Evolutionary conservation across 2,888 invertebrate species (phyloP).

Genomic region (Hemithea aestivaria): DNA sequence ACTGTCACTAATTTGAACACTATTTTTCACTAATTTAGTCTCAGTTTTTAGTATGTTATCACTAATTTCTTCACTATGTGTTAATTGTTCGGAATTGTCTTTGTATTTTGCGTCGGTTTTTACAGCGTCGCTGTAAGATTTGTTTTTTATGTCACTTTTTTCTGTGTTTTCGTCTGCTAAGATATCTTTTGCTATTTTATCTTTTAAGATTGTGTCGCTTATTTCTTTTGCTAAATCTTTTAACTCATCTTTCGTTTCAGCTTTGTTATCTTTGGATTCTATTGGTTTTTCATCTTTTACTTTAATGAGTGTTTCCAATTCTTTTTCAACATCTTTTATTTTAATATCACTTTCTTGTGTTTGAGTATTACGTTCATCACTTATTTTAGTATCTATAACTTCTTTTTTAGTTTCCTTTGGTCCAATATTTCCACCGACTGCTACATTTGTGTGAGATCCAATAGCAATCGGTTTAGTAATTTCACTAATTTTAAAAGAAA

Average conservation of each 20-base stretch:
- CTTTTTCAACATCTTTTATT: no score
- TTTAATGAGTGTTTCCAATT: no score
- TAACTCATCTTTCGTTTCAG: not conserved
- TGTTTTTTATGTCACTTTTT: slow-evolving; percentile 11
- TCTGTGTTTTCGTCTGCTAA: slow-evolving; percentile 13
- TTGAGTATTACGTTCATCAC: no score
- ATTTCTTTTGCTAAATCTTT: slow-evolving; percentile 1
- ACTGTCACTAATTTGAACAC: slow-evolving; percentile 38
- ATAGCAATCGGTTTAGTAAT: slow-evolving; percentile 8
- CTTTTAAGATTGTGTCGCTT: not conserved
- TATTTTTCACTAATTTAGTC: slow-evolving; percentile 48
- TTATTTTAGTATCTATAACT: no score
- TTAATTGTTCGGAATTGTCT: slow-evolving; percentile 45
- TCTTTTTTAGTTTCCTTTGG: no score
- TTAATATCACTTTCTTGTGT: no score
- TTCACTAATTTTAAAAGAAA: not conserved
- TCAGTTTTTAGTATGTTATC: slow-evolving; percentile 43
- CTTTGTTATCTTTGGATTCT: not conserved
- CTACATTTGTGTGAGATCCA: slow-evolving; percentile 11
- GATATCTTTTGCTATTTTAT: slow-evolving; percentile 1
- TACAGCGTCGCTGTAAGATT: slow-evolving; percentile 38
- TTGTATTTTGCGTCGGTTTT: slow-evolving; percentile 36
- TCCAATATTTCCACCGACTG: not conserved
- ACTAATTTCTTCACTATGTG: slow-evolving; percentile 44
- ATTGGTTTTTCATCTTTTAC: not conserved